phyloP scores from a whole-genome alignment of 2,888 invertebrate species.

The Eurois occulta region DNA sequence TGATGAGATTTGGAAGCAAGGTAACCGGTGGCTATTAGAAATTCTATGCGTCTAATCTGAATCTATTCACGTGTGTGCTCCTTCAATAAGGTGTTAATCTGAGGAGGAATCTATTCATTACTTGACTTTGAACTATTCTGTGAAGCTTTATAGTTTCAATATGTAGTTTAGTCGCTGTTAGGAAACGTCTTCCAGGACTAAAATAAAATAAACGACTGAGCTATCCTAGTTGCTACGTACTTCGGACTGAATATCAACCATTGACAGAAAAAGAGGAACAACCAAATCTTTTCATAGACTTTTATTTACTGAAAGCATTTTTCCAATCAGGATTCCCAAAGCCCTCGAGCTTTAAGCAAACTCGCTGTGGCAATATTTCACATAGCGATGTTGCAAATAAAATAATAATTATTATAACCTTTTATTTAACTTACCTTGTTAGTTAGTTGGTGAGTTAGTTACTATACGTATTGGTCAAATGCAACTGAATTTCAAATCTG shows the following conservation, averaged over 20 bases:
- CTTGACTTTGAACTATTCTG: slow-evolving; percentile 22
- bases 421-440: too few relatives aligned
- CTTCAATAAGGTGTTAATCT: not conserved
- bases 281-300: not conserved
- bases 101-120: slow-evolving; percentile 13
- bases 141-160: slow-evolving; percentile 18
- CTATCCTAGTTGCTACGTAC: not conserved
- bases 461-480: too few relatives aligned
- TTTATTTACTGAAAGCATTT: not conserved
- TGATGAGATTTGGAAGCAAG: slow-evolving; percentile 2
- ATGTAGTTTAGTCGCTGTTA: not conserved
- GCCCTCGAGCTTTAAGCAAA: not conserved
- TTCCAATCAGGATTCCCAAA: not conserved
- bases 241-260: not conserved
- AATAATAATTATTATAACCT: not conserved
- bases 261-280: not conserved
- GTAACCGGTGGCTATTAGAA: slow-evolving; percentile 7
- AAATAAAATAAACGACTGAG: not conserved
- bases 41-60: not conserved
- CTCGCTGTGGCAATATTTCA: not conserved
- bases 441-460: too few relatives aligned
- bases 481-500: too few relatives aligned
- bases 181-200: not conserved
- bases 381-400: not conserved
- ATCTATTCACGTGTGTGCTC: slow-evolving; percentile 9